phyloP scores from a whole-genome alignment of 2,113 vertebrate species.

The Serilophus lunatus region DNA sequence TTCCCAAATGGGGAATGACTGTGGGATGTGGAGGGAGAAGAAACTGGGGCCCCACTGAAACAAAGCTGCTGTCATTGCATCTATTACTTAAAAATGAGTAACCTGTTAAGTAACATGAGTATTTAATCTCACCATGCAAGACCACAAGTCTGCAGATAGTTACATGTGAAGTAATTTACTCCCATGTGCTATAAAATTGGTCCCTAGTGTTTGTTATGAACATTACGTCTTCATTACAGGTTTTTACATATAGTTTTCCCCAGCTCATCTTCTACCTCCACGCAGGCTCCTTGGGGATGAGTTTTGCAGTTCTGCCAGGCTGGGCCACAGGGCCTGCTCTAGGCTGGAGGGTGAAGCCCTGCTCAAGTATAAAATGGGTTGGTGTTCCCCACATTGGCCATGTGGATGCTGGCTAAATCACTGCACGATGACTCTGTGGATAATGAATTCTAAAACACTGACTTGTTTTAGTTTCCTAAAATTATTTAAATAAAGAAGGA shows the following conservation, averaged over 20 bases:
- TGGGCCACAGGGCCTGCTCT: rapidly evolving
- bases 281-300: neutral
- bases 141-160: neutral
- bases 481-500: conserved; percentile 7
- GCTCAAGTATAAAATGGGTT: rapidly evolving
- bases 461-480: neutral
- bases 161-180: neutral
- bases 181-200: neutral
- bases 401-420: neutral
- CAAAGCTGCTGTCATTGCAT: neutral
- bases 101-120: neutral
- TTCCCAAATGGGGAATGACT: neutral
- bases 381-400: neutral
- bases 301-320: neutral
- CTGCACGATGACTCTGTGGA: neutral
- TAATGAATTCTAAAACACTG: neutral
- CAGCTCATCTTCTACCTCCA: neutral
- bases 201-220: neutral
- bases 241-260: neutral
- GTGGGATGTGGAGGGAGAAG: too few species aligned
- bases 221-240: neutral
- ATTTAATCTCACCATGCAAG: neutral
- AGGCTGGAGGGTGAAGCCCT: neutral
- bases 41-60: rapidly evolving
- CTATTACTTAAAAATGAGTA: neutral